Percentiles rank a stretch among this genome's conserved stretches.
Conservation (phyloP, 2,888 invertebrate species). For the Eumerus sabulonum region DNA sequence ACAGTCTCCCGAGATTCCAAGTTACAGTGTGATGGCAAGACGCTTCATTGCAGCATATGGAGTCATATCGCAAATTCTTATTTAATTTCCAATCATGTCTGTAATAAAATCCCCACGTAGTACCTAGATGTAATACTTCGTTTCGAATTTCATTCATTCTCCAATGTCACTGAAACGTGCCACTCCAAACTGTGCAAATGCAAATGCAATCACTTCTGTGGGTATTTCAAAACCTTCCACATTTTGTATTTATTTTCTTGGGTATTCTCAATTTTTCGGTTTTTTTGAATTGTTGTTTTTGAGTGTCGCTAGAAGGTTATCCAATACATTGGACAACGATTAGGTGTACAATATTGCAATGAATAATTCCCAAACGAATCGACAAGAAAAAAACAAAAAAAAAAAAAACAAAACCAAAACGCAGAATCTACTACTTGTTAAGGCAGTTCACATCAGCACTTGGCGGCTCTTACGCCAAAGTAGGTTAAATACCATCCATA, state of each 20-base stretch:
- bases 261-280: too few species aligned
- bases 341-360: constrained; percentile 10
- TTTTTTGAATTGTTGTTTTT: too few species aligned
- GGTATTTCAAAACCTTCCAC: constrained; percentile 19
- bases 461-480: constrained; percentile 47
- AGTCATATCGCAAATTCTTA: background rate
- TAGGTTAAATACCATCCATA: constrained; percentile 65
- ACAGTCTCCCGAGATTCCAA: background rate
- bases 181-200: constrained; percentile 31
- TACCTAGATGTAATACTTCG: background rate
- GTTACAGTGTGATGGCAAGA: background rate
- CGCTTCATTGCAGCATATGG: too few species aligned
- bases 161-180: constrained; percentile 4
- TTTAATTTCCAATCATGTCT: constrained; percentile 27
- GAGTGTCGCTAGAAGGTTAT: constrained; percentile 13
- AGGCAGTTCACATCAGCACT: constrained; percentile 58
- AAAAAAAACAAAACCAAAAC: constrained; percentile 1
- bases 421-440: constrained; percentile 49
- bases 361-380: constrained; percentile 41
- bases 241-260: constrained; percentile 29
- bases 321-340: background rate
- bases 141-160: background rate
- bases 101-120: constrained; percentile 7
- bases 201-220: constrained; percentile 47
- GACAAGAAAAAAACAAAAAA: too few species aligned